Evolutionary conservation across 2,113 vertebrate species (phyloP), one percentile per base, ranked within the genome.

Genomic region (Ptychochromis oligacanthus): DNA sequence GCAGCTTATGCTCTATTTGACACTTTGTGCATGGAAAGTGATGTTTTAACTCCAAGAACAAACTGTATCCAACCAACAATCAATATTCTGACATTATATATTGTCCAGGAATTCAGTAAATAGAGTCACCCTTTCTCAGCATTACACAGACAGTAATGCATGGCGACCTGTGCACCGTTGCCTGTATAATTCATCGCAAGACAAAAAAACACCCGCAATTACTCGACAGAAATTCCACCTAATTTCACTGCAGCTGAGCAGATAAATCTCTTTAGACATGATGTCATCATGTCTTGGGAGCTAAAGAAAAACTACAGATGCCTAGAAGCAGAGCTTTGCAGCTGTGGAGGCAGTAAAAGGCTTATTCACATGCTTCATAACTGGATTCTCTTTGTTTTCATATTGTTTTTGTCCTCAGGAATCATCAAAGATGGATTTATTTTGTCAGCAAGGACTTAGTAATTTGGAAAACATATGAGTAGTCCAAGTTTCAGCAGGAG

Each of bases 1-100:
- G 58, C 22, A 54, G 65, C 22, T 54, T 75, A 58, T 57, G 75
- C 6, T 81, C 4, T 64, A 75, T 34, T 31, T 6, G 74, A 64
- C 72, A 75, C 55, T 43, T 60, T 36, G 38, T 34, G 36, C 56
- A 57, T 31, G 38, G 6, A 77, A 60, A 65, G 4, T 36, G 36
- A 31, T 31, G 28, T 36, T 36, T 36, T 36, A 36, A 72, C 65
- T 74, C 11, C 12, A 36, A 80, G 46, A 77, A 64, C 34, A 77
- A 55, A 54, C 20, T 55, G 11, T n/a, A 55, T 55, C 54, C 74
- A 65, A 13, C 28, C 56, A 57, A 3, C 18, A 17, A 28, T 18
- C 43, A 83, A 72, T 31, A 20, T 31, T 54, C 11, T 34, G 26
- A 54, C 67, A 72, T n/a, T 34, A 26, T 0, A n/a, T 52, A 31